These are phyloP conservation scores for Auanema freiburgensis DNA, from an alignment of 2,888 invertebrate species.

Conservation along the genomic window DNA sequence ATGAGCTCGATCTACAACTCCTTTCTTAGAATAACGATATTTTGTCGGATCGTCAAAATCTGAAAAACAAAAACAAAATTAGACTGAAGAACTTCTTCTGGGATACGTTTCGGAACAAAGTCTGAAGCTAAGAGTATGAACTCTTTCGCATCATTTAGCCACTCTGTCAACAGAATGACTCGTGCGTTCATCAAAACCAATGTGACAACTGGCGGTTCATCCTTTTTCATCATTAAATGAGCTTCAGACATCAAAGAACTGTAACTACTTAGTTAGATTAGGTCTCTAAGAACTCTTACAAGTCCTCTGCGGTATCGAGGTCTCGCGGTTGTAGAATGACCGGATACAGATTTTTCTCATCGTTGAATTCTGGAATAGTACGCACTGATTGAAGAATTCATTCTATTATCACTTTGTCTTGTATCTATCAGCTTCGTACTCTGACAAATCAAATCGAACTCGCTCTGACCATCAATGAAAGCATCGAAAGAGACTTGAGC, in stretches of 20 bases:
- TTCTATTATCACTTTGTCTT: slow-evolving; percentile 39
- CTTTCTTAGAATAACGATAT: not conserved
- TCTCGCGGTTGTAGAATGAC: not conserved
- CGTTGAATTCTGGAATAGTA: slow-evolving; percentile 1
- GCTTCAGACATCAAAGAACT: slow-evolving; percentile 66
- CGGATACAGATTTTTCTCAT: slow-evolving; percentile 7
- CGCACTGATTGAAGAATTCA: not conserved
- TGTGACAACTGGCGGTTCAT: slow-evolving; percentile 57
- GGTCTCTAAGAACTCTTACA: not conserved
- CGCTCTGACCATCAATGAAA: slow-evolving; percentile 67
- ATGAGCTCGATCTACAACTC: slow-evolving; percentile 3
- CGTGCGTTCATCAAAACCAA: slow-evolving; percentile 54
- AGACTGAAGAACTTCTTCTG: slow-evolving; percentile 49
- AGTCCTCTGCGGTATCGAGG: not conserved
- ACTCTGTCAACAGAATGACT: slow-evolving; percentile 58
- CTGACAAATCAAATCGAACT: slow-evolving; percentile 67
- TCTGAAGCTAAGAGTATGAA: slow-evolving; percentile 52
- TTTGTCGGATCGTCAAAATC: slow-evolving; percentile 16
- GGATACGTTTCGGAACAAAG: slow-evolving; percentile 45
- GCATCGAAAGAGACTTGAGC: slow-evolving; percentile 66
- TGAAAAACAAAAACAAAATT: slow-evolving; percentile 6
- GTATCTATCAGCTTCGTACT: slow-evolving; percentile 67
- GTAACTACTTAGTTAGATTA: slow-evolving; percentile 78
- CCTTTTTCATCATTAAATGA: slow-evolving; percentile 57
- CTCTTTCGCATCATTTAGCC: slow-evolving; percentile 54